Conservation (phyloP, 1,140 invertebrate genomes). For the Lasaia peninsularis region DNA sequence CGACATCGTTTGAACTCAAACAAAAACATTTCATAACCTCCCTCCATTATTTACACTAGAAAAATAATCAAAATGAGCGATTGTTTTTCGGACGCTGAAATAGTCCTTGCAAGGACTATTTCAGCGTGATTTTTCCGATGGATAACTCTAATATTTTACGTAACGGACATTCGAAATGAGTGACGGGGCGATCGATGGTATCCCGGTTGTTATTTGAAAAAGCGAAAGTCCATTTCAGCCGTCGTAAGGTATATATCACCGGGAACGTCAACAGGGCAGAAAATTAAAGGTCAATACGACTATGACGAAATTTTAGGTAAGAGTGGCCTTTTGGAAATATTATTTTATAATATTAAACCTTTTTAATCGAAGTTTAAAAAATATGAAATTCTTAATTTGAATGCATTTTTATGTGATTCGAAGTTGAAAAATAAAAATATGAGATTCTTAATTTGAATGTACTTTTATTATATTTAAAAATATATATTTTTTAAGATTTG, state of each 20-base stretch:
- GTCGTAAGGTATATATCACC: conserved; percentile 68
- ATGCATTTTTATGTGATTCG: too few species aligned
- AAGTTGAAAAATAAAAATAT: too few species aligned
- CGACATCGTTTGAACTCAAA: conserved; percentile 37
- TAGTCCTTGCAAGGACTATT: conserved; percentile 68
- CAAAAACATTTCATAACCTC: conserved; percentile 46
- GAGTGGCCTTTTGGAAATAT: conserved; percentile 7
- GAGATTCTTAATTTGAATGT: too few species aligned
- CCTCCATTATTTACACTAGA: conserved; percentile 70
- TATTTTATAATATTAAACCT: neutral
- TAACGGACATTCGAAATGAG: conserved; percentile 62
- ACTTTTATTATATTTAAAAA: too few species aligned
- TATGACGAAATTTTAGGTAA: conserved; percentile 23
- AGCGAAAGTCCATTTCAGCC: conserved; percentile 63
- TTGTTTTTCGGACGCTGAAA: conserved; percentile 58
- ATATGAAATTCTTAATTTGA: too few species aligned
- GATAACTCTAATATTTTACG: conserved; percentile 72
- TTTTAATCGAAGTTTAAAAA: too few species aligned
- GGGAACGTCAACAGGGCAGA: conserved; percentile 67
- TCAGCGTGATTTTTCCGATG: conserved; percentile 60
- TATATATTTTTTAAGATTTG: too few species aligned
- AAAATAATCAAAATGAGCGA: conserved; percentile 74
- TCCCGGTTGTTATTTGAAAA: conserved; percentile 72
- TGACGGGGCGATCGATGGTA: conserved; percentile 67
- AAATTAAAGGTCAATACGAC: conserved; percentile 71